Evolutionary conservation across 2,888 invertebrate genomes (phyloP).

Genomic region (Cephus nigrinus): DNA sequence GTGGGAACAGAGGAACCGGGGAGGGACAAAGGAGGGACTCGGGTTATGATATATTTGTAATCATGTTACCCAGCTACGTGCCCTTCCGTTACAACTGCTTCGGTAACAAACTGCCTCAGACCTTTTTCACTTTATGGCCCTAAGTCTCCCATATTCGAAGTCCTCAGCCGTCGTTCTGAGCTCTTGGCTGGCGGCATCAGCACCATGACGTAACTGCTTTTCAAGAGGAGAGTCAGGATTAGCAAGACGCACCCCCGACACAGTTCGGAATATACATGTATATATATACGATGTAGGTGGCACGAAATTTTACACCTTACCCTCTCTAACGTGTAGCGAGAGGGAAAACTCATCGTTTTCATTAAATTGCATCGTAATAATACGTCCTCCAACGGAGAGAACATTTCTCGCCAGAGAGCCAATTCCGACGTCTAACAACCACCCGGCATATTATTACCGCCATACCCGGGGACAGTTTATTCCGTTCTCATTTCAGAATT

Average conservation of each 20-base stretch:
- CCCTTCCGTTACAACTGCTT: constrained; percentile 63
- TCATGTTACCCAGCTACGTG: constrained; percentile 60
- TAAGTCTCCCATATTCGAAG: neutral
- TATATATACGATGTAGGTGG: neutral
- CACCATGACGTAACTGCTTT: neutral
- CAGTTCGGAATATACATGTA: neutral
- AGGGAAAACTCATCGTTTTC: constrained; percentile 19
- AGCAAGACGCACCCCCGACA: neutral
- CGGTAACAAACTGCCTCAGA: constrained; percentile 55
- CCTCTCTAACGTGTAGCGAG: neutral
- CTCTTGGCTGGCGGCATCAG: neutral
- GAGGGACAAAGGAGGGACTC: constrained; percentile 26
- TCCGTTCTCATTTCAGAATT: constrained; percentile 59
- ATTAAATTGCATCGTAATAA: constrained; percentile 51
- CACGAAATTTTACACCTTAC: neutral
- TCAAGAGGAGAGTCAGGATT: neutral
- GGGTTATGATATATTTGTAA: constrained; percentile 65
- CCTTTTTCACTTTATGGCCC: constrained; percentile 28
- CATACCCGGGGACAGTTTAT: constrained; percentile 56
- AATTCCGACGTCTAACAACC: constrained; percentile 35
- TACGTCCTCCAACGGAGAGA: constrained; percentile 27
- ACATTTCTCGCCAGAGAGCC: constrained; percentile 40
- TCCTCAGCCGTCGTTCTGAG: neutral
- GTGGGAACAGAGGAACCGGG: constrained; percentile 27
- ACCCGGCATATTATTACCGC: constrained; percentile 53